Evolutionary conservation across 2,113 vertebrate genomes (phyloP), one percentile per base, ranked within the genome.

Genomic region (Sebastes fasciatus): DNA sequence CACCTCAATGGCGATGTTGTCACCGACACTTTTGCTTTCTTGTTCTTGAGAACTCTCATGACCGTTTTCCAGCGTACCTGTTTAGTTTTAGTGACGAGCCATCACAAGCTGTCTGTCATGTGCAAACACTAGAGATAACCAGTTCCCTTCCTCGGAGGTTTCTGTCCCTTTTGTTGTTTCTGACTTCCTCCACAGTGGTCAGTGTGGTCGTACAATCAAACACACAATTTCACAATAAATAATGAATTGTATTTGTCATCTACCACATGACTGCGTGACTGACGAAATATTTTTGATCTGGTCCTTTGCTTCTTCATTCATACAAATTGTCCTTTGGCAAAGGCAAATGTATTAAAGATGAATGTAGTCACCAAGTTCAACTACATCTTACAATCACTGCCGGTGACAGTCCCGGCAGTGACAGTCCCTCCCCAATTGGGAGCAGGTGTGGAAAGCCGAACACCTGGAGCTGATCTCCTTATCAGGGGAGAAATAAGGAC

Each of bases 101-200:
- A 19, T 5, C 6, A 34, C 26, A 8, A 8, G 8, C 16, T 43
- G 71, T 78, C 16, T 43, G 71, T 78, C 60, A 79, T 79, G 46
- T 3, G 43, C 61, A 23, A 52, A 70, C 6, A 16, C 42, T 42
- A 21, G 19, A 13, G 1, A 2, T 16, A 45, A 12, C 21, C n/a
- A 83, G 51, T 92, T 91, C 89, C 82, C 48, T 78, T 88, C 80
- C 34, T 62, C 17, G 12, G 7, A 43, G 10, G 83, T 90, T 85
- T 79, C 79, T 79, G 42, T 84, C 46, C 66, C 14, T 49, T 26
- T n/a, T 52, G 34, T 46, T 57, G 8, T 55, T 4, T 10, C 6
- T 34, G 23, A 82, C 72, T 83, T 92, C 79, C 79, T 19, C 69
- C 23, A 68, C 45, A 17, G 4, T 40, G 58, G n/a, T 21, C 46